Evolutionary conservation across 2,888 invertebrate species (phyloP), one percentile per base, ranked within the genome.

Genomic region (Coenonympha glycerion): DNA sequence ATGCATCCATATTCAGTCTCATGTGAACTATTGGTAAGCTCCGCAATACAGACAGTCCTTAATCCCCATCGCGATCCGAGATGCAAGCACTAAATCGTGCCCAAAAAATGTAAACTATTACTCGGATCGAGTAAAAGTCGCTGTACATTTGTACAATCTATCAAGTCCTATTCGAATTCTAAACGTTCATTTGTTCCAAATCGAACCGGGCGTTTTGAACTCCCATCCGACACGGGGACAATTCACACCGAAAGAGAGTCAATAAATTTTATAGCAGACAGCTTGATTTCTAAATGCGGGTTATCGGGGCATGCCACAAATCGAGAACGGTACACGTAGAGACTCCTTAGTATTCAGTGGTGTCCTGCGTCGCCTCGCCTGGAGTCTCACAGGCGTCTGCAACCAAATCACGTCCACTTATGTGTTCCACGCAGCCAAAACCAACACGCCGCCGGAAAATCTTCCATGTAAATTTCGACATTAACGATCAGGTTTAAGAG

Each of bases 201-300:
- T 60, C 66, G 66, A 66, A 63, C 63, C 62, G 62, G 58, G 62
- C 65, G 67, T 72, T 73, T 71, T 65, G 68, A 71, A 75, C 74
- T 76, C 71, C 70, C 74, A 61, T 62, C 67, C 62, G 68, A 63
- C 63, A 58, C 61, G 61, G 60, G 60, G 66, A 73, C 71, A 71
- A 72, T 76, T 78, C 73, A 64, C 71, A 71, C 66, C 63, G 65
- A 79, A 82, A 75, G 77, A 76, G 79, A 78, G 79, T 79, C 77
- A 72, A 82, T 84, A 84, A 83, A 85, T 85, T 83, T 76, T 66
- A 69, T 68, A 79, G 76, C 74, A 77, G 75, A 68, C 74, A 78
- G 83, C 75, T 81, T 83, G 80, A 80, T 86, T 84, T 82, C 84
- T 77, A 77, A 86, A 85, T 85, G 84, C 80, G 79, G 86, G 86